These are phyloP conservation scores for Platyura marginata DNA, from an alignment of 1,140 invertebrate genomes.

Conservation along the genomic window DNA sequence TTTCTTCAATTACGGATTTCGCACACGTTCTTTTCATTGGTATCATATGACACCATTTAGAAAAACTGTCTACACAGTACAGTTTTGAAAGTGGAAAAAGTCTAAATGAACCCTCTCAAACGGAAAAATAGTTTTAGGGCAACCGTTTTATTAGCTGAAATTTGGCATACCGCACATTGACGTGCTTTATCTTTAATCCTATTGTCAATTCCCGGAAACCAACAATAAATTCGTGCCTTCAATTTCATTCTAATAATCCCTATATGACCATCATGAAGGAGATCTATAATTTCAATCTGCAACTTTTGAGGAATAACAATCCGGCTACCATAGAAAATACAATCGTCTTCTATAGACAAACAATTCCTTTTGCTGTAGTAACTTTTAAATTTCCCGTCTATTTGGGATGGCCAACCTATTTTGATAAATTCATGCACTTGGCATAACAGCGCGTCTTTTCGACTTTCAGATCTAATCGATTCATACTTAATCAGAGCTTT, in stretches of 20 bases:
- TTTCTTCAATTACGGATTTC: not conserved
- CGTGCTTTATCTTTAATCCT: conserved; percentile 1
- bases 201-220: conserved; percentile 2
- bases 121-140: not conserved
- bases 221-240: conserved; percentile 3
- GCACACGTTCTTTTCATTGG: conserved; percentile 1
- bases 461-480: not conserved
- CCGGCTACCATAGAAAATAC: conserved; percentile 4
- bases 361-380: conserved; percentile 7
- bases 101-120: conserved; percentile 5
- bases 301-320: conserved; percentile 3
- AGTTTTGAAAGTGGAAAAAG: conserved; percentile 4
- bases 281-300: not conserved
- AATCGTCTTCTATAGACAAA: conserved; percentile 5
- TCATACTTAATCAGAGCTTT: not conserved
- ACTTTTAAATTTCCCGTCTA: not conserved
- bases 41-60: conserved; percentile 5
- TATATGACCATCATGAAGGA: conserved; percentile 3
- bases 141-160: not conserved
- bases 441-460: not conserved
- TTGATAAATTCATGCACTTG: not conserved
- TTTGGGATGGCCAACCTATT: not conserved
- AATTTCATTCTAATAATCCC: conserved; percentile 3
- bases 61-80: conserved; percentile 4
- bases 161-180: conserved; percentile 6